phyloP scores from a whole-genome alignment of 2,888 invertebrate species.

The Caenorhabditis parvicauda region DNA sequence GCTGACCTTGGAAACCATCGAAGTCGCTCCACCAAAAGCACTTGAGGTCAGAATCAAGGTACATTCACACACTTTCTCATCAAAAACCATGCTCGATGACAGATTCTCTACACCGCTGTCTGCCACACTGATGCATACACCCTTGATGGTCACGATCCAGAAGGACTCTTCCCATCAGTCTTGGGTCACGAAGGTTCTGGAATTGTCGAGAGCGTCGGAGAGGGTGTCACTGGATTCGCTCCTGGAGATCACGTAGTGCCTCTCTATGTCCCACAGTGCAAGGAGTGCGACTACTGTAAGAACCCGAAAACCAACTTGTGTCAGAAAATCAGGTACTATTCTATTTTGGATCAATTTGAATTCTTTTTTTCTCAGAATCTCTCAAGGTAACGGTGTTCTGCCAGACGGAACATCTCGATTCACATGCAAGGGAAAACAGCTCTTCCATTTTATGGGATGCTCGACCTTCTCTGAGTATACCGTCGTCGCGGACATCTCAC shows the following conservation, averaged over 20 bases:
- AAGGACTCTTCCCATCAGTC: conserved; percentile 86
- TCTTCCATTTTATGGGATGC: conserved; percentile 94
- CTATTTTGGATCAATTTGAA: neutral
- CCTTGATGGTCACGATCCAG: conserved; percentile 77
- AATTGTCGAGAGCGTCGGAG: conserved; percentile 92
- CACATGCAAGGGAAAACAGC: conserved; percentile 72
- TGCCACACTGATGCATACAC: conserved; percentile 88
- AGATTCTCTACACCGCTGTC: conserved; percentile 78
- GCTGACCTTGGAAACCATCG: conserved; percentile 82
- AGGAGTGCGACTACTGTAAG: conserved; percentile 91
- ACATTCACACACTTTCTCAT: conserved; percentile 2
- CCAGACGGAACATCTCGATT: conserved; percentile 87
- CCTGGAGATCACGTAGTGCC: conserved; percentile 94
- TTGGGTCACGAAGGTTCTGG: conserved; percentile 93
- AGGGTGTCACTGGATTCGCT: conserved; percentile 81
- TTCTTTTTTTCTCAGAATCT: conserved; percentile 41
- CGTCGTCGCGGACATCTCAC: conserved; percentile 87
- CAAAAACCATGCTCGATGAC: conserved; percentile 50
- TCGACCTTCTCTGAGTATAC: conserved; percentile 86
- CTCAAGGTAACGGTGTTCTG: conserved; percentile 80
- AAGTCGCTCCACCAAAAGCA: conserved; percentile 88
- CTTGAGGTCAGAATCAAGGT: conserved; percentile 76
- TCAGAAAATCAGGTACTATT: conserved; percentile 79
- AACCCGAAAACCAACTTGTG: conserved; percentile 95
- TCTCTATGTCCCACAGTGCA: conserved; percentile 91